Base-by-base conservation (phyloP, 2,113 vertebrate genomes). In the Lota lota region DNA sequence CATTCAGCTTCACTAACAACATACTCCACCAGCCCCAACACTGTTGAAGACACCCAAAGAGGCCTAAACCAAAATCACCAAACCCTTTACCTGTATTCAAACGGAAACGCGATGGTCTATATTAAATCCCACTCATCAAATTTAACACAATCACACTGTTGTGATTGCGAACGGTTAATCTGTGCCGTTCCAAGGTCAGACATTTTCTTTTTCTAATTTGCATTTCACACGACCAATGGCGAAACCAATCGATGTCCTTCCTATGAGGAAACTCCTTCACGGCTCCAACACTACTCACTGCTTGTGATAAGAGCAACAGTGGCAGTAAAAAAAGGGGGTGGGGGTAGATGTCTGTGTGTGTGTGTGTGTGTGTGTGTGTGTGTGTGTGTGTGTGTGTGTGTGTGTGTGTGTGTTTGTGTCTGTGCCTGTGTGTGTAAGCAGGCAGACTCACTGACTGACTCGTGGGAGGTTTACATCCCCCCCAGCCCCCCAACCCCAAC, bases 231-330 rank as follows among this genome's bases (percentile, higher is more conserved):
- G 74, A 67, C 78, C 75, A 72, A 3, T 57, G 70, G 75, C 75
- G 79, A 80, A 85, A 75, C 70, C 79, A 83, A 89, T 83, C 78
- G 67, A 73, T 86, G 77, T 8, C 66, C 51, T 47, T 47, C 40
- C 40, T 47, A 40, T 15, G 33, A 50, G 67, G 64, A 63, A 69
- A 62, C 62, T 74, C 60, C 53, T 67, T 56, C 53, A 53, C 36
- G 18, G 61, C 76, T 53, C 2, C 19, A 15, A 10, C 40, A 14
- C 40, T 72, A 67, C 71, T 67, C 71, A 73, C 78, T 74, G 84
- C 72, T 76, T 83, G 72, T 74, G 64, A 20, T 5, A 50, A 10
- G 10, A 47, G 40, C 40, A 47, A 47, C 8, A 47, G 40, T 47
- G 10, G 40, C 40, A 47, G 40, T 74, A 28, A 56, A 66, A 57